Evolutionary conservation across 2,888 invertebrate genomes (phyloP), one percentile per base, ranked within the genome.

Genomic region (Aporophyla nigra): DNA sequence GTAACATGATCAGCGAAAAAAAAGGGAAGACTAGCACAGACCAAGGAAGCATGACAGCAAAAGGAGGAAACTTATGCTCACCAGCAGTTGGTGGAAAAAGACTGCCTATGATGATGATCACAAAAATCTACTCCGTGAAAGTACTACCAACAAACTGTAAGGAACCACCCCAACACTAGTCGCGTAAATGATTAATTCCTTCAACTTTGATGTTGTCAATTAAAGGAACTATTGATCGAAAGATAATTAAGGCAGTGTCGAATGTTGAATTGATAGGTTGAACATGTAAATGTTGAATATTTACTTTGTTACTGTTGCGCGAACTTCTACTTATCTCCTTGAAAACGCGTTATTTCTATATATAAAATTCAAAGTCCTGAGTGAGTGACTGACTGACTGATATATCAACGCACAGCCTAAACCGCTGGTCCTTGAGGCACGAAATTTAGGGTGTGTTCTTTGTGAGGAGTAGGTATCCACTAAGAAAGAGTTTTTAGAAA

Each of bases 181-280:
- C 33, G 9, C 16, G 56, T 65, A n/a, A 73, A 73, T 77, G n/a
- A 71, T 77, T 76, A 76, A 83, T 74, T 85, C 74, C 61, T 74
- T 74, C 49, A 68, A 82, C 86, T 77, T 83, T 77, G 86, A 85
- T 74, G 78, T 85, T 58, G 58, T 62, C 66, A 77, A 82, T 74
- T 83, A 85, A 63, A 71, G 71, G 73, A 59, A 63, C 71, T 71
- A 85, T 85, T 61, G 85, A 85, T 83, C 63, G 59, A 9, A 16
- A 69, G 59, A 71, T 83, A 82, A 85, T 82, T 77, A 69, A 69
- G 61, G 49, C 62, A 71, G 51, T 12, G 58, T 73, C 33, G 58
- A 67, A 70, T 72, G 51, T 71, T 33, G 67, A 63, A 72, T 56
- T 69, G 68, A 76, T 73, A 76, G 68, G 53, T 61, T 67, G 51